These are phyloP conservation scores for Pagetopsis macropterus DNA, from an alignment of 2,797 vertebrate genomes.

Conservation along the genomic window DNA sequence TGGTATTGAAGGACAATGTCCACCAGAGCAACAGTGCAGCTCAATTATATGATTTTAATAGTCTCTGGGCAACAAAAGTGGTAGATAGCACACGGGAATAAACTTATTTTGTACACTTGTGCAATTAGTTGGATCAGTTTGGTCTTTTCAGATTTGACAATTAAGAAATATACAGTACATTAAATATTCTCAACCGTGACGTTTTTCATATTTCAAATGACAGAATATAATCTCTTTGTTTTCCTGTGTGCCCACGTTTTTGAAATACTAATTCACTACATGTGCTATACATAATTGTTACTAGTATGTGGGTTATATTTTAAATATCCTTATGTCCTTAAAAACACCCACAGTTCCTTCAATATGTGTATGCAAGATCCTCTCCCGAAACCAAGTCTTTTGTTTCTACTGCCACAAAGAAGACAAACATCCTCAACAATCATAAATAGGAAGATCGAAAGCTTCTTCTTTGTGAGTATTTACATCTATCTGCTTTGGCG, in stretches of 20 bases:
- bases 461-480: slow-evolving; percentile 59
- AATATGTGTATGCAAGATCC: slow-evolving; percentile 36
- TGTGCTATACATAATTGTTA: slow-evolving; percentile 1
- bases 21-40: background rate
- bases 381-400: slow-evolving; percentile 69
- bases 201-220: background rate
- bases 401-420: slow-evolving; percentile 67
- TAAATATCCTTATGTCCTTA: slow-evolving; percentile 4
- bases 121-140: background rate
- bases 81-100: background rate
- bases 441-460: slow-evolving; percentile 60
- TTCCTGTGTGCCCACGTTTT: background rate
- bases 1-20: background rate
- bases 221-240: background rate
- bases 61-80: background rate
- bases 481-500: slow-evolving; percentile 74
- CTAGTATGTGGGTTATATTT: slow-evolving; percentile 4
- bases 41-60: background rate
- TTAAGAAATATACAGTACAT: background rate
- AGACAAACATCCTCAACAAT: slow-evolving; percentile 59
- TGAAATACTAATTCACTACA: background rate
- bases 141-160: background rate
- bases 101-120: background rate
- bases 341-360: slow-evolving; percentile 30
- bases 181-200: background rate